These are phyloP conservation scores for Chrysopilus asiliformis DNA, from an alignment of 2,888 invertebrate genomes.

Conservation along the genomic window DNA sequence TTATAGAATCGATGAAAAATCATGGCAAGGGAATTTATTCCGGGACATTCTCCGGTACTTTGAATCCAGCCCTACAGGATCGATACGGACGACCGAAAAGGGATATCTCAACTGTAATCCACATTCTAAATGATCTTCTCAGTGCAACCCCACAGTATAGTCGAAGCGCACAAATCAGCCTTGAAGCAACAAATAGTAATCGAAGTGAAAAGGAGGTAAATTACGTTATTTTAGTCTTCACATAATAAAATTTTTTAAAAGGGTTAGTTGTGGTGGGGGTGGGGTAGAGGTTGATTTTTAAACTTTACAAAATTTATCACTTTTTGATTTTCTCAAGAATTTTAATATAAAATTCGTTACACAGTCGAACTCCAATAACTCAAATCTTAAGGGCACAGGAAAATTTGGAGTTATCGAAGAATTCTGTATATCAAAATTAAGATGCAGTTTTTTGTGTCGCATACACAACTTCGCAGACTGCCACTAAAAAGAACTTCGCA, in stretches of 20 bases:
- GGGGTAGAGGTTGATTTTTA: too few species aligned
- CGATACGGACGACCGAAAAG: constrained; percentile 81
- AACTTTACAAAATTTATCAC: too few species aligned
- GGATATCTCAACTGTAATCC: constrained; percentile 89
- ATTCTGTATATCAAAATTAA: too few species aligned
- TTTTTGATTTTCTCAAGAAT: neutral
- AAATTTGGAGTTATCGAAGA: too few species aligned
- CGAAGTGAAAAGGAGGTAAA: constrained; percentile 26
- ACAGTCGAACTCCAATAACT: too few species aligned
- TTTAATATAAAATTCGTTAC: constrained; percentile 4
- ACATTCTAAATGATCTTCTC: constrained; percentile 85
- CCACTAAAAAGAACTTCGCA: too few species aligned
- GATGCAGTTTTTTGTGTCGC: too few species aligned
- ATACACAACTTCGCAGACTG: too few species aligned
- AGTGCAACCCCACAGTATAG: constrained; percentile 65
- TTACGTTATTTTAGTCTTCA: too few species aligned
- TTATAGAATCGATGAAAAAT: constrained; percentile 85
- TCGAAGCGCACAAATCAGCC: constrained; percentile 41
- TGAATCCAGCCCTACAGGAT: constrained; percentile 88
- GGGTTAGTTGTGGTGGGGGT: too few species aligned
- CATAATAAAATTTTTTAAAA: too few species aligned
- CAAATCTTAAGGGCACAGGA: too few species aligned
- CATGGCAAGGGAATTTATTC: constrained; percentile 92
- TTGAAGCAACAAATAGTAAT: constrained; percentile 29
- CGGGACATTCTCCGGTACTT: constrained; percentile 88